phyloP scores from a whole-genome alignment of 1,140 invertebrate species.

The Eurosta solidaginis region DNA sequence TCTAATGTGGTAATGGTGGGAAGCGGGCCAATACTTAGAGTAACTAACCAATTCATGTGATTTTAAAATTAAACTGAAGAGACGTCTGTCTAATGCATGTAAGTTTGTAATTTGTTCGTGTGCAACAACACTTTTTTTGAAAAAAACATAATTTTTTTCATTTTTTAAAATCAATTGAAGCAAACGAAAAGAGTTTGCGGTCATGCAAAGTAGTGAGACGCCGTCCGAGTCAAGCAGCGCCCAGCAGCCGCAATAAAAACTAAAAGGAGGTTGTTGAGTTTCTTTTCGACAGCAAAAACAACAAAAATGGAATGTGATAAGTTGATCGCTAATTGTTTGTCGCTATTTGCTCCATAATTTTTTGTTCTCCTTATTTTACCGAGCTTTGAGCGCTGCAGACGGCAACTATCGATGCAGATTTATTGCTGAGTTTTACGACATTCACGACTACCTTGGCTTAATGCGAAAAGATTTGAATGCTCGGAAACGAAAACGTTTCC shows the following conservation, averaged over 20 bases:
- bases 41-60: too few species aligned
- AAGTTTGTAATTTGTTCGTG: too few species aligned
- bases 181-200: background rate
- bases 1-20: background rate
- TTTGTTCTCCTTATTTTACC: background rate
- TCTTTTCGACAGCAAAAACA: background rate
- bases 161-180: slow-evolving; percentile 25
- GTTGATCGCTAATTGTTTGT: background rate
- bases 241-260: slow-evolving; percentile 22
- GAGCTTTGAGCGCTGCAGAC: background rate
- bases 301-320: background rate
- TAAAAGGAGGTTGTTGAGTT: background rate
- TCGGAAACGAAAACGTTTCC: too few species aligned
- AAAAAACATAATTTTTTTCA: slow-evolving; percentile 7
- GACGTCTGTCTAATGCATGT: too few species aligned
- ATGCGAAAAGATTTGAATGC: too few species aligned
- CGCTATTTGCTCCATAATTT: background rate
- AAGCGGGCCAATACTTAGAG: background rate
- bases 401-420: background rate
- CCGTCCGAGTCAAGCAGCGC: background rate
- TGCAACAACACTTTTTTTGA: too few species aligned
- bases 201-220: background rate
- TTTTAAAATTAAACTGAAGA: too few species aligned
- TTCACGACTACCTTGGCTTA: too few species aligned
- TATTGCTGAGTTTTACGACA: too few species aligned